A percentile compares a stretch with the other conserved stretches of the same genome.
These are phyloP conservation scores for Sebastes taczanowskii DNA, from an alignment of 2,797 vertebrate species.

Conservation along the genomic window DNA sequence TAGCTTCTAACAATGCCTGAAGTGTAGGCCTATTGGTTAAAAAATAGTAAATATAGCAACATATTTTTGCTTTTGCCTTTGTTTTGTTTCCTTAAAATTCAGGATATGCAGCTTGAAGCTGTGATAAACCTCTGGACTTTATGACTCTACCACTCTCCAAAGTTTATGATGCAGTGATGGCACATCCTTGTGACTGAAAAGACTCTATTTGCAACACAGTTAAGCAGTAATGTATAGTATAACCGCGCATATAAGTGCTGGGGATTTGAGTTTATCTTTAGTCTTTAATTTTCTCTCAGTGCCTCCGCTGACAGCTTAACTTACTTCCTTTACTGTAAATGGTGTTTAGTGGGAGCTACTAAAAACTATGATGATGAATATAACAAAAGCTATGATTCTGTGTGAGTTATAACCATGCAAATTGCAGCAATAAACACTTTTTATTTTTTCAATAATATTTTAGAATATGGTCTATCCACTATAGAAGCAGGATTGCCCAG, in stretches of 20 bases:
- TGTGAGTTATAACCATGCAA: neutral
- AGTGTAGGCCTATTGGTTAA: neutral
- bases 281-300: constrained; percentile 46
- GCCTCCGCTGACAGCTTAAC: constrained; percentile 38
- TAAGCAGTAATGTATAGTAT: constrained; percentile 58
- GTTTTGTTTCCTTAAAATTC: constrained; percentile 1
- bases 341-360: constrained; percentile 15
- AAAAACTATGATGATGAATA: constrained; percentile 8
- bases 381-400: constrained; percentile 11
- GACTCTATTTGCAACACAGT: constrained; percentile 65
- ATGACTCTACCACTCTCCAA: constrained; percentile 32
- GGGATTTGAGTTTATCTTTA: constrained; percentile 39
- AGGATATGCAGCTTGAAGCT: constrained; percentile 33
- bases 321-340: constrained; percentile 31
- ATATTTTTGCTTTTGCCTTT: neutral
- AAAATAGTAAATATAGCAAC: neutral
- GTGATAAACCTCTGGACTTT: constrained; percentile 51
- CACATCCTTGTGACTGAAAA: constrained; percentile 60
- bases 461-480: neutral
- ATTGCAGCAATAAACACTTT: neutral
- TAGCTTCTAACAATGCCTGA: neutral
- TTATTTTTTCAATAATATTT: neutral
- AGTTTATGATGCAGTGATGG: constrained; percentile 60
- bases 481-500: neutral
- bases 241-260: constrained; percentile 35